Conservation (phyloP, 2,888 invertebrate genomes). For the Dryobotodes eremita region DNA sequence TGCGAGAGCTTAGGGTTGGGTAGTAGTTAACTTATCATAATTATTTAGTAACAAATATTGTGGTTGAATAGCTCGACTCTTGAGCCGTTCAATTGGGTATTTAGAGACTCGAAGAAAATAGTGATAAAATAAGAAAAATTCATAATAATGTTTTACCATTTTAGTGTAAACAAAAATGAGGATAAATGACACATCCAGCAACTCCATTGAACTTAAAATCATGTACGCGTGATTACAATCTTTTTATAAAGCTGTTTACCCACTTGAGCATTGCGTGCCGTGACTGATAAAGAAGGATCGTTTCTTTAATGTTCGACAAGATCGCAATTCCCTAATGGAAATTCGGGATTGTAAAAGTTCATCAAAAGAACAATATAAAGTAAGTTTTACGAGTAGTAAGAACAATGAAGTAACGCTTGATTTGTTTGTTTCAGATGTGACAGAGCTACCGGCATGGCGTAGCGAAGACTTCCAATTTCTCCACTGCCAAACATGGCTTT, state of each 20-base stretch:
- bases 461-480: conserved; percentile 74
- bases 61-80: conserved; percentile 28
- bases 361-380: conserved; percentile 12
- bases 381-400: conserved; percentile 5
- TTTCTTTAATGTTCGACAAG: conserved; percentile 12
- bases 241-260: conserved; percentile 68
- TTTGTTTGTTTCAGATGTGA: conserved; percentile 86
- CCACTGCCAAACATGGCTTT: conserved; percentile 77
- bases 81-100: background rate
- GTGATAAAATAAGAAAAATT: background rate
- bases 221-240: conserved; percentile 40
- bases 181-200: conserved; percentile 55
- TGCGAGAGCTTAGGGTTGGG: conserved; percentile 68
- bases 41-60: conserved; percentile 57
- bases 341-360: conserved; percentile 17
- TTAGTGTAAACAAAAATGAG: background rate
- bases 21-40: conserved; percentile 54
- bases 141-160: background rate
- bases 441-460: conserved; percentile 76
- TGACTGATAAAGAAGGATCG: conserved; percentile 20
- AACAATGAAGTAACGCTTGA: conserved; percentile 38
- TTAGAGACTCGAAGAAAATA: background rate
- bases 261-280: conserved; percentile 54
- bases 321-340: conserved; percentile 3
- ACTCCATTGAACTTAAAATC: conserved; percentile 44